Evolutionary conservation across 2,888 invertebrate genomes (phyloP), one percentile per base, ranked within the genome.

Genomic region (Orchesella flavescens): DNA sequence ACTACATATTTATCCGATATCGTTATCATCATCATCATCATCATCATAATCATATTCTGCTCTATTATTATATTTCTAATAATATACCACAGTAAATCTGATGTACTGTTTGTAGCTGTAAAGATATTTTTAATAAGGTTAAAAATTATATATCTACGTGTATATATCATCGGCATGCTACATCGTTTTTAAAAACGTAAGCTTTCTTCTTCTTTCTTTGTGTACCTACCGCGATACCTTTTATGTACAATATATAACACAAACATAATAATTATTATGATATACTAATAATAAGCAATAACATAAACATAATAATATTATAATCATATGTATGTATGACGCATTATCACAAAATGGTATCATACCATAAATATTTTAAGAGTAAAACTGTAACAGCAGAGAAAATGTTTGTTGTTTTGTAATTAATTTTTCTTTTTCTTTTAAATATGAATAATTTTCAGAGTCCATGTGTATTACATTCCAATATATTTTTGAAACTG

Each of bases 281-380:
- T 61, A 19, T 9, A 55, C 13, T 43, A 46, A 9, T 68, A 49
- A 49, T 68, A 19, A 68, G 46, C 17, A 49, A 21, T 49, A 66
- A 7, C n/a, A 66, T 17, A 44, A 44, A n/a, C n/a, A n/a, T 66
- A 44, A 66, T 66, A 43, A 66, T 66, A n/a, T 43, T 44, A 44
- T 17, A 53, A 24, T 24, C 34, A 34, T 71, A 71, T 23, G 49
- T 57, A 17, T 71, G 21, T 55, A 53, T 75, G 75, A 75, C 75
- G 75, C 75, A 75, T 75, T 75, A 75, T 75, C 75, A 75, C 75
- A 75, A 75, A 75, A 75, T 66, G 75, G 75, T 75, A 65, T 55
- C n/a, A 43, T 66, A 17, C 21, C 59, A 59, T 59, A 49, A 49
- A 59, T 19, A 59, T 19, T 55, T 7, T 5, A n/a, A 19, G 12